Evolutionary conservation across 1,140 invertebrate genomes (phyloP).

Genomic region (Drosophila biarmipes): DNA sequence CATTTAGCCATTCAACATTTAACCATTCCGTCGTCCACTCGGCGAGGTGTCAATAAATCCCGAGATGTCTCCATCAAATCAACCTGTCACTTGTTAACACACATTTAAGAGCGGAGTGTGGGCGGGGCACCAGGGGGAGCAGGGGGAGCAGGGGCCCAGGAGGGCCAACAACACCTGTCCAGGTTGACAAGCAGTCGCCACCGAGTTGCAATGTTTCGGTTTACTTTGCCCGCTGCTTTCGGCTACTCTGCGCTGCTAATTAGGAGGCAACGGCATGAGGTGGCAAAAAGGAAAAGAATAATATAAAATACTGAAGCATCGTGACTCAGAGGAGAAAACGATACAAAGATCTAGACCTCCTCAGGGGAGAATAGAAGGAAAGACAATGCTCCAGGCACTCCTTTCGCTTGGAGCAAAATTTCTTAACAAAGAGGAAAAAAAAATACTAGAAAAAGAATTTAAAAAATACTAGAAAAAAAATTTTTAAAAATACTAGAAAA

Average conservation of each 20-base stretch:
- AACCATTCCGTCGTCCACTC: constrained; percentile 41
- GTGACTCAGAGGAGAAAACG: constrained; percentile 17
- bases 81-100: constrained; percentile 74
- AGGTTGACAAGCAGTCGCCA: constrained; percentile 37
- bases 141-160: not conserved
- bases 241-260: constrained; percentile 38
- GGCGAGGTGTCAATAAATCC: constrained; percentile 55
- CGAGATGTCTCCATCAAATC: constrained; percentile 58
- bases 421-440: constrained; percentile 1
- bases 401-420: constrained; percentile 6
- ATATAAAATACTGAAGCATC: constrained; percentile 16
- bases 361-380: not conserved
- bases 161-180: constrained; percentile 53
- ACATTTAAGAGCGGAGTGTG: constrained; percentile 38
- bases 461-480: not conserved
- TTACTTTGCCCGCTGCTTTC: constrained; percentile 11
- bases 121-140: not conserved
- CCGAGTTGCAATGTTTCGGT: constrained; percentile 47
- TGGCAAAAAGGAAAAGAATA: constrained; percentile 5
- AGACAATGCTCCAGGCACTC: constrained; percentile 11
- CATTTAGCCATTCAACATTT: not conserved
- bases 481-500: not conserved
- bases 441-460: too few relatives aligned
- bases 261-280: constrained; percentile 49
- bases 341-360: not conserved